These are phyloP conservation scores for Tragelaphus buxtoni DNA, from an alignment of 2,113 vertebrate species.

Conservation along the genomic window DNA sequence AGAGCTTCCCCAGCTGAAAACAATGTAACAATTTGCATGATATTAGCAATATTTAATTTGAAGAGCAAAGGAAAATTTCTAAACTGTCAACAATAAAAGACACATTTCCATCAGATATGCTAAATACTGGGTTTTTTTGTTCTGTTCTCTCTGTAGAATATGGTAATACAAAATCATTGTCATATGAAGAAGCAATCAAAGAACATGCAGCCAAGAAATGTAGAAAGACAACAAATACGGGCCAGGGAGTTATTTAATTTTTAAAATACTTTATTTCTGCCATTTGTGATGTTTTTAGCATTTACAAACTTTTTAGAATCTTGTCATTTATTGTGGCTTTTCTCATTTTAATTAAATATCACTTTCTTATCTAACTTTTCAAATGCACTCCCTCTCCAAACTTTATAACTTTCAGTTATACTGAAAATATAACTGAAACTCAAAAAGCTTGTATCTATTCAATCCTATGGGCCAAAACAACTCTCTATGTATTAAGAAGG, in stretches of 20 bases:
- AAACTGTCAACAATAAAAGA: background rate
- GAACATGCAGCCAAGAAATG: background rate
- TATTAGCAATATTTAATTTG: conserved; percentile 27
- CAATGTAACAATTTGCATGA: background rate
- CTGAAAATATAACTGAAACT: background rate
- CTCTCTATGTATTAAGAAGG: background rate
- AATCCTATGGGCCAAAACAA: background rate
- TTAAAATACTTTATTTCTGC: background rate
- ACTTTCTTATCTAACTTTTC: background rate
- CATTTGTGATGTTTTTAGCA: background rate
- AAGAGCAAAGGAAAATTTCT: background rate
- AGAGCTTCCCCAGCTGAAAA: background rate
- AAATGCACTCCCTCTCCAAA: background rate
- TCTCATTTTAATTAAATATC: background rate
- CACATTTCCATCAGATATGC: background rate
- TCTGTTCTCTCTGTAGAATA: background rate
- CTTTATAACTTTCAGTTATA: background rate
- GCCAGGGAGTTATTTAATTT: background rate
- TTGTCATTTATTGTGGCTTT: background rate
- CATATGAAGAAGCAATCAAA: background rate
- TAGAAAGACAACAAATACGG: background rate
- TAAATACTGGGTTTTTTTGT: background rate
- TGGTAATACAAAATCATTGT: background rate
- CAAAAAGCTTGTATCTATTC: background rate
- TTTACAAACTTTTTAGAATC: background rate